Evolutionary conservation across 2,797 vertebrate genomes (phyloP).

Genomic region (Setipinna tenuifilis): DNA sequence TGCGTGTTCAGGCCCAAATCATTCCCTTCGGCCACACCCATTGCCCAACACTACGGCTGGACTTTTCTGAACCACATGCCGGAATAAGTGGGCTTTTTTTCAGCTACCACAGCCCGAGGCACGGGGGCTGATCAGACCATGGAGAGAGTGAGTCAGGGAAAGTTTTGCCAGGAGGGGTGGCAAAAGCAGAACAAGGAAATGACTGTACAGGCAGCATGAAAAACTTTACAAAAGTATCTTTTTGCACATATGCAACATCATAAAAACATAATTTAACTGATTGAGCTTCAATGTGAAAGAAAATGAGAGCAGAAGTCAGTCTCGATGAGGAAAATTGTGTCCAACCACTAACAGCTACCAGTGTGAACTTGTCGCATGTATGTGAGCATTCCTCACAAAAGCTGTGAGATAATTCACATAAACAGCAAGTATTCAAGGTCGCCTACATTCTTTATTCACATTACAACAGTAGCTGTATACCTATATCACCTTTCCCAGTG

Average conservation of each 20-base stretch:
- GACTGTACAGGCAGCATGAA: background rate
- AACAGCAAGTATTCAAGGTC: background rate
- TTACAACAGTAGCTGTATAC: background rate
- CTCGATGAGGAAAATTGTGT: background rate
- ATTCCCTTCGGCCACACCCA: conserved; percentile 3
- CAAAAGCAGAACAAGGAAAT: background rate
- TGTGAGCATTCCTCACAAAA: background rate
- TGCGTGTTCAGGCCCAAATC: background rate
- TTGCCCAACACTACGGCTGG: background rate
- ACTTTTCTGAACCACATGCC: background rate
- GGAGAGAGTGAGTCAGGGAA: conserved; percentile 14
- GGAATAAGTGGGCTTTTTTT: background rate
- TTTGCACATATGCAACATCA: background rate
- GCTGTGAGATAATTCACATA: background rate
- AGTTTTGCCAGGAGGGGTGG: background rate
- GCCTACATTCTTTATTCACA: background rate
- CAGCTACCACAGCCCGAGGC: background rate
- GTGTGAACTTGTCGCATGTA: background rate
- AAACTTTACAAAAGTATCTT: background rate
- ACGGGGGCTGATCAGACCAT: background rate
- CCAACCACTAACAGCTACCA: background rate
- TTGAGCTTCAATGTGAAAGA: background rate
- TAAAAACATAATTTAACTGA: background rate
- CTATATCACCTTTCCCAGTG: background rate
- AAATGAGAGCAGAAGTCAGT: background rate